phyloP scores from a whole-genome alignment of 2,797 vertebrate genomes.

The Spondyliosoma cantharus region DNA sequence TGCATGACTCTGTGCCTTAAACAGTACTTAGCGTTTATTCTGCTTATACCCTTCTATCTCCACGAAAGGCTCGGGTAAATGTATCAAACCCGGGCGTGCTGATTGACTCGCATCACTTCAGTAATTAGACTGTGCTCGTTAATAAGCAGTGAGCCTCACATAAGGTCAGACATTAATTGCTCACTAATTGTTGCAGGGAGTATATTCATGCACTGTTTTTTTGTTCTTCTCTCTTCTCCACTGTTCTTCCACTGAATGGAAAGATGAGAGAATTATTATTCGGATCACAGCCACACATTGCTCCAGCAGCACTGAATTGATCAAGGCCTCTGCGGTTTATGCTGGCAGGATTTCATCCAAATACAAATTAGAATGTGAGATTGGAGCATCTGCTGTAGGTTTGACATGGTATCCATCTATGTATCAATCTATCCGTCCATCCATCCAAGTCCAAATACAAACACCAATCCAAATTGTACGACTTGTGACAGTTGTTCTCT shows the following conservation, averaged over 20 bases:
- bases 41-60: not conserved
- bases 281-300: constrained; percentile 21
- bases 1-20: not conserved
- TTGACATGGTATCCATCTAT: not conserved
- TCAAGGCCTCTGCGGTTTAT: constrained; percentile 28
- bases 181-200: constrained; percentile 37
- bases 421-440: not conserved
- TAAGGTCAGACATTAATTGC: constrained; percentile 49
- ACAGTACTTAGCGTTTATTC: not conserved
- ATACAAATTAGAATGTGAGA: constrained; percentile 26
- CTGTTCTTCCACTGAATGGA: constrained; percentile 25
- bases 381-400: not conserved
- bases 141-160: constrained; percentile 35
- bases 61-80: not conserved
- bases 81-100: not conserved
- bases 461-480: too few species aligned
- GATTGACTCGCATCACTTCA: constrained; percentile 34
- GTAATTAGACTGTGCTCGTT: constrained; percentile 39
- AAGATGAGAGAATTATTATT: constrained; percentile 44
- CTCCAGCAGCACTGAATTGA: constrained; percentile 13
- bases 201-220: not conserved
- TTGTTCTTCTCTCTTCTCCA: not conserved
- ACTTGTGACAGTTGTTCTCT: too few species aligned
- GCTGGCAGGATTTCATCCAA: constrained; percentile 21
- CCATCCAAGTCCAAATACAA: not conserved